Base-by-base conservation (phyloP, 2,113 vertebrate species). In the Coracopsis vasa region DNA sequence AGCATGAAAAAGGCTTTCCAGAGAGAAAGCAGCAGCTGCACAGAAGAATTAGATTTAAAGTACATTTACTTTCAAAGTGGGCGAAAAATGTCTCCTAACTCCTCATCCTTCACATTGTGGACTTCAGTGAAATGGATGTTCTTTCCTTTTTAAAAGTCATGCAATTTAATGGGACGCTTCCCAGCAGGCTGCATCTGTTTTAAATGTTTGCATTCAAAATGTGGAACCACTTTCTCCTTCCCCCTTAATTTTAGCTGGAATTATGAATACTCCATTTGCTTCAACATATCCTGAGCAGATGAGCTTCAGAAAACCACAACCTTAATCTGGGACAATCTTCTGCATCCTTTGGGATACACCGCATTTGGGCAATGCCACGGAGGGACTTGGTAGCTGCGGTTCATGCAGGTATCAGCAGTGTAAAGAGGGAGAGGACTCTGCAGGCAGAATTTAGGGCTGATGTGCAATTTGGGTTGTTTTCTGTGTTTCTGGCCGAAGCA, bases 11-110 rank as follows among this genome's bases (percentile, higher is more conserved):
- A 50, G 58, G 66, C 69, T 84, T 94, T 96, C 77, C 80, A 86
- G 53, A 80, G 10, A 92, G n/a, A 65, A 96, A 94, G 86, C 16
- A 2, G 77, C 96, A 97, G 91, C 88, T 95, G 91, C 86, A 87
- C 31, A 8, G 2, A 89, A 96, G 73, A 94, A 96, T 80, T 87
- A 86, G 61, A 92, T 93, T 92, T 88, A 94, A 96, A 93, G 84
- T 72, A 79, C 75, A 88, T 90, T 96, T 93, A 83, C 75, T 97
- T 95, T 88, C 86, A 72, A 96, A 97, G 72, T 72, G 82, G 73
- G 72, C 0, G 3, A 94, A 83, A 92, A 96, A 69, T 5, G 67
- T 88, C 80, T 96, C 88, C 88, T 88, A 92, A 93, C 82, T 96
- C 78, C 61, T 88, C 67, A 91, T 92, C 72, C 79, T 92, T 94